phyloP scores from a whole-genome alignment of 1,140 invertebrate genomes.

The Cyphomyrmex costatus region DNA sequence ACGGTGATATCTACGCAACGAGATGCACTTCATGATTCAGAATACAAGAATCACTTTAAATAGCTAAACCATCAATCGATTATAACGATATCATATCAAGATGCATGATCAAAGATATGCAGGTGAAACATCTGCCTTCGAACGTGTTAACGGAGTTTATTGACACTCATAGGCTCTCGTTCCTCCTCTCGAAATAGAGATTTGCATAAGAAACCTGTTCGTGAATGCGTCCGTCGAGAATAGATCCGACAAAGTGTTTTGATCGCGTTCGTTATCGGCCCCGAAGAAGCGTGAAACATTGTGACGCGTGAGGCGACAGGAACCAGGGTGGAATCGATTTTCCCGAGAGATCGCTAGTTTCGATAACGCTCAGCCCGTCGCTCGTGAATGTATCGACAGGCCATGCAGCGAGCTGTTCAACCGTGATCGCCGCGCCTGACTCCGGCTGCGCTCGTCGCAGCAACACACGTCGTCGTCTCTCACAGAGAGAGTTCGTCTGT shows the following conservation, averaged over 20 bases:
- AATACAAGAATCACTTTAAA: neutral
- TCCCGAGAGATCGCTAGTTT: slow-evolving; percentile 35
- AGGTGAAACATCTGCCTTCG: slow-evolving; percentile 14
- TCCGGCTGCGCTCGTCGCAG: slow-evolving; percentile 3
- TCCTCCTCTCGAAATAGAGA: slow-evolving; percentile 38
- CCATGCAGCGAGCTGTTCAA: slow-evolving; percentile 59
- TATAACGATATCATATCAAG: neutral
- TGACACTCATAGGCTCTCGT: slow-evolving; percentile 9
- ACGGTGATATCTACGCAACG: neutral
- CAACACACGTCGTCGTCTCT: slow-evolving; percentile 60
- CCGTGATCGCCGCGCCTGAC: slow-evolving; percentile 44
- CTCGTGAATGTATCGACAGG: slow-evolving; percentile 50
- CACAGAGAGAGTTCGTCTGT: slow-evolving; percentile 61
- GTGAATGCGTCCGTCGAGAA: slow-evolving; percentile 35
- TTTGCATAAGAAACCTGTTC: slow-evolving; percentile 53
- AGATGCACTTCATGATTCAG: neutral
- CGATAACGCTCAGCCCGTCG: slow-evolving; percentile 55
- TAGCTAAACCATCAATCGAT: slow-evolving; percentile 3
- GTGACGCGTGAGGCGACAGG: slow-evolving; percentile 51
- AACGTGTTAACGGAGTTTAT: neutral
- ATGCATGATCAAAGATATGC: slow-evolving; percentile 6
- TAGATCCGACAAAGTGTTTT: slow-evolving; percentile 54
- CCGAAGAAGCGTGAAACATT: slow-evolving; percentile 58
- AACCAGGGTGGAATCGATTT: slow-evolving; percentile 72
- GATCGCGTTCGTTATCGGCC: slow-evolving; percentile 69